Evolutionary conservation across 2,888 invertebrate genomes (phyloP).

Genomic region (Hecatera dysodea): DNA sequence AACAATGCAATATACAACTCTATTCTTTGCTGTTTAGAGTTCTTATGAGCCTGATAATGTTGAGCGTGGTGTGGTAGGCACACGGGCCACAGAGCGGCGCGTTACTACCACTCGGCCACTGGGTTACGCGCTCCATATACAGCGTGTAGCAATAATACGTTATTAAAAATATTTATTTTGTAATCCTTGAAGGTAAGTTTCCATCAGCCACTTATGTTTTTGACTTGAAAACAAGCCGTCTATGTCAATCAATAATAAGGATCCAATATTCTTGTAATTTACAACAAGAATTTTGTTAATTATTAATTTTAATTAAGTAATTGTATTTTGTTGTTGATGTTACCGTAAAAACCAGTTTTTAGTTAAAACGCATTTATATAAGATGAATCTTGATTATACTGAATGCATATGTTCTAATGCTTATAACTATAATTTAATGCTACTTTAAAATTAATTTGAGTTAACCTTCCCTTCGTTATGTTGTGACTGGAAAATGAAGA

Average conservation of each 20-base stretch:
- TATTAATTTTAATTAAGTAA: background rate
- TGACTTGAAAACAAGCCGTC: background rate
- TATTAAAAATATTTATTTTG: constrained; percentile 65
- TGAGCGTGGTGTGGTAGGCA: constrained; percentile 35
- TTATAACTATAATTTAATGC: background rate
- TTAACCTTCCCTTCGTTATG: background rate
- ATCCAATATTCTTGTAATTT: background rate
- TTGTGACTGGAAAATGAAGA: background rate
- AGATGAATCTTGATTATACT: background rate
- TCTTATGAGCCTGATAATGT: constrained; percentile 30
- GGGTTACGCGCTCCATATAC: constrained; percentile 74
- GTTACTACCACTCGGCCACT: constrained; percentile 73
- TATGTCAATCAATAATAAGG: constrained; percentile 4
- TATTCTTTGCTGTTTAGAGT: constrained; percentile 60
- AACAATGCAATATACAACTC: constrained; percentile 71
- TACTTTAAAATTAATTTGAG: background rate
- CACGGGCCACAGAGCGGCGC: constrained; percentile 54
- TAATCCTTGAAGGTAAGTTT: constrained; percentile 44
- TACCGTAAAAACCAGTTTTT: background rate
- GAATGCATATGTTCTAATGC: background rate
- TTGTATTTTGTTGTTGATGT: background rate
- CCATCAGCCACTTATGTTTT: background rate
- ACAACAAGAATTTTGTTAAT: background rate
- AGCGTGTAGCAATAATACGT: constrained; percentile 63
- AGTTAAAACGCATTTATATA: background rate